phyloP scores from a whole-genome alignment of 1,140 invertebrate genomes.

The Ceratitis capitata region DNA sequence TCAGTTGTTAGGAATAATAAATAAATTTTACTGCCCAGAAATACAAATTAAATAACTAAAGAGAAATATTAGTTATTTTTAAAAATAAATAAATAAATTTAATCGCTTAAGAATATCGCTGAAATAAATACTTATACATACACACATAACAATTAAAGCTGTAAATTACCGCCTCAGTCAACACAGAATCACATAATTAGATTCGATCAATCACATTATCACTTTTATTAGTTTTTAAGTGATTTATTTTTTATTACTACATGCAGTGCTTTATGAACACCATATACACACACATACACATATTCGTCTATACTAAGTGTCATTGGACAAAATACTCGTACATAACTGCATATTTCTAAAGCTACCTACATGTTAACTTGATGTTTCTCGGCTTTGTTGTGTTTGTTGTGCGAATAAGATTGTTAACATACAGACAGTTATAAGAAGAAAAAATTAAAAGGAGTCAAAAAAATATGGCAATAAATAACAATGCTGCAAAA shows the following conservation, averaged over 20 bases:
- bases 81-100: not conserved
- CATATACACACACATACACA: not conserved
- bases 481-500: too few relatives aligned
- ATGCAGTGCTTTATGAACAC: not conserved
- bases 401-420: conserved; percentile 29
- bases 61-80: too few relatives aligned
- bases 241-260: conserved; percentile 18
- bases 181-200: not conserved
- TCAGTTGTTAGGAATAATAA: too few relatives aligned
- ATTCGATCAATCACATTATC: not conserved
- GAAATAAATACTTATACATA: too few relatives aligned
- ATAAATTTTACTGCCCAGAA: too few relatives aligned
- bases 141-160: not conserved
- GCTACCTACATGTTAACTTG: conserved; percentile 11
- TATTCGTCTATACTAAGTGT: not conserved
- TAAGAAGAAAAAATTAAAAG: not conserved
- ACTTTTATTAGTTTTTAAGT: not conserved
- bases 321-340: not conserved
- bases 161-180: conserved; percentile 34
- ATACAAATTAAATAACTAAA: too few relatives aligned
- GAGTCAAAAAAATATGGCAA: too few relatives aligned
- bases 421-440: not conserved
- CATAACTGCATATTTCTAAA: not conserved
- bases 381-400: conserved; percentile 38
- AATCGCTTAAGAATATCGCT: not conserved